Evolutionary conservation across 2,113 vertebrate genomes (phyloP).

Genomic region (Pseudopipra pipra): DNA sequence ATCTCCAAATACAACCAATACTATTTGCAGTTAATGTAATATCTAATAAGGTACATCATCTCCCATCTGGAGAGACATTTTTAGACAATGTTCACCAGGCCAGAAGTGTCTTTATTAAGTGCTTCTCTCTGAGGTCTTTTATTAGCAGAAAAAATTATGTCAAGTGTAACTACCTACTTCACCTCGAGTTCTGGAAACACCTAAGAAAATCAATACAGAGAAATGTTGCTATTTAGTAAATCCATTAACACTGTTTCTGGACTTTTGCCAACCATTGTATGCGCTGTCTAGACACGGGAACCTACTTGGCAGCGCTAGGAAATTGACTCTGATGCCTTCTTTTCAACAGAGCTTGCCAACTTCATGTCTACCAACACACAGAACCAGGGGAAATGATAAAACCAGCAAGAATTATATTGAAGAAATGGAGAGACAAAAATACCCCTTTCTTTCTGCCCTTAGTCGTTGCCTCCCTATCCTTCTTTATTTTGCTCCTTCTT

Average conservation of each 20-base stretch:
- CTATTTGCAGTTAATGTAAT: not conserved
- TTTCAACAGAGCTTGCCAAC: not conserved
- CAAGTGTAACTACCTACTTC: not conserved
- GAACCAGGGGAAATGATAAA: not conserved
- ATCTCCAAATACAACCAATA: not conserved
- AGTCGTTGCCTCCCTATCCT: rapidly evolving
- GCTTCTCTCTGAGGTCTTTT: not conserved
- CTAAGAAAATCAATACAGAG: slow-evolving; percentile 8
- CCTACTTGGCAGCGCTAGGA: not conserved
- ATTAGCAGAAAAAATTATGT: not conserved
- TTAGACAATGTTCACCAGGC: not conserved
- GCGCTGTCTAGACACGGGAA: not conserved
- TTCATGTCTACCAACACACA: not conserved
- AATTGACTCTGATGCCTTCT: not conserved
- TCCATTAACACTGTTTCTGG: not conserved
- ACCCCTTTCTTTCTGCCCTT: not conserved
- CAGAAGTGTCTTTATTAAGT: not conserved
- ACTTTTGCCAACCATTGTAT: not conserved
- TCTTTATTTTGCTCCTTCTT: not conserved
- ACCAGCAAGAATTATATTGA: not conserved
- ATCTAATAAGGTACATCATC: not conserved
- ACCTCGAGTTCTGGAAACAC: not conserved
- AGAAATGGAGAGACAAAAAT: not conserved
- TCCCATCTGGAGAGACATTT: not conserved
- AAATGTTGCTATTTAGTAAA: slow-evolving; percentile 29